Evolutionary conservation across 1,140 invertebrate species (phyloP), one percentile per base, ranked within the genome.

Genomic region (Drosophila ficusphila): DNA sequence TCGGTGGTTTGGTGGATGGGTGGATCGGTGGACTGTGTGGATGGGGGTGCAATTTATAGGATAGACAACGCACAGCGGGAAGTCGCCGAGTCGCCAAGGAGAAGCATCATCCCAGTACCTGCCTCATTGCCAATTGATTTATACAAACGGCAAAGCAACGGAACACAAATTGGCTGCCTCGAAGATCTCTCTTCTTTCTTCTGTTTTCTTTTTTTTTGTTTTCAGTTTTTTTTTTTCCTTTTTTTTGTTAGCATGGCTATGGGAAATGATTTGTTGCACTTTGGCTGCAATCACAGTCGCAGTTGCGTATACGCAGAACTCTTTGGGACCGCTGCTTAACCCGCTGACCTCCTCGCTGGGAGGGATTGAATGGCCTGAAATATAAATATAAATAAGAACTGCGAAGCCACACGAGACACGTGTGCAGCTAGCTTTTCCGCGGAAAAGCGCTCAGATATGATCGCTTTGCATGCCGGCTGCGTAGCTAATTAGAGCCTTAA

Each of bases 61-160:
- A 86, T 86, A 86, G 81, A 88, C 81, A 88, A 62, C 68, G 83
- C 82, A 78, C 82, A 88, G 82, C 82, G 78, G 83, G 79, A 62
- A 79, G 75, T 85, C 79, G 42, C 61, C 27, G 21, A 44, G 64
- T 67, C 36, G 34, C 60, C n/a, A n/a, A n/a, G n/a, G 12, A 68
- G 60, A 29, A 62, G 67, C 52, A 34, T 54, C 48, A 44, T 54
- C 19, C 41, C 41, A 25, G 47, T 23, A 51, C 54, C 31, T 52
- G 61, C 52, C 57, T 46, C 58, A 68, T 70, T 60, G 82, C 73
- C 82, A 88, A 88, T 88, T 88, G 82, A 88, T 88, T 88, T 88
- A 88, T 88, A 88, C 82, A 89, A 88, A 88, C 82, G 78, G 82
- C 82, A 78, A 88, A 77, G 83, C 82, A 88, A 88, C 82, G 82